Base-by-base conservation (phyloP, 2,113 vertebrate genomes). In the Axis porcinus region DNA sequence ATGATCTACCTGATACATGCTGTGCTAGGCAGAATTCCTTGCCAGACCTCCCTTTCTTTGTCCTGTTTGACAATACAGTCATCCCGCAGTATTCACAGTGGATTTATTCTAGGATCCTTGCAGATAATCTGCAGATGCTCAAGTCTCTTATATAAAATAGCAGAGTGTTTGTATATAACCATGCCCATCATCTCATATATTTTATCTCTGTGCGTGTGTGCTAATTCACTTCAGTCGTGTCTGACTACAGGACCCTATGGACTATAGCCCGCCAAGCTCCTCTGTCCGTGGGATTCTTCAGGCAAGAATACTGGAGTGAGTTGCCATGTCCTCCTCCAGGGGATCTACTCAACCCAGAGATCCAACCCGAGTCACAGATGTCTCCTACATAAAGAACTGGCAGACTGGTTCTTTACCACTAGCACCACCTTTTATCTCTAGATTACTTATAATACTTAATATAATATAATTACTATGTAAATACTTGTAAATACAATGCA, bases 11-110 rank as follows among this genome's bases (percentile, higher is more conserved):
- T 16, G 17, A 86, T 47, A 16, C n/a, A 16, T 19, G 17, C 36
- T 70, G 28, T 28, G 23, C 14, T 17, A 43, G 33, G 43, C 40
- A 23, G 30, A 62, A n/a, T 52, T 74, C 27, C 33, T 79, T 58
- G 40, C 10, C 12, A 86, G 28, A 14, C 21, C 17, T 7, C 15
- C 8, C 8, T 33, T 64, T 54, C 17, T 50, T 84, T 40, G 62
- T 43, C 54, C 27, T 62, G 19, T 9, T 43, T 64, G 8, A 12
- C 19, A 2, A 50, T 76, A 36, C 4, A 55, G 33, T 40, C 52
- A 83, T 3, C 21, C 52, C 0, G 3, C 81, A 36, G 12, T 25
- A 55, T 36, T 55, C 2, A 0, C 52, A 83, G 21, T 52, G 52
- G 52, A 55, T 55, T 83, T 2, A 3, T 55, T n/a, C 81, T n/a